Percentiles rank a stretch among this genome's conserved stretches.
Conservation (phyloP, 2,888 invertebrate species). For the Mesorhabditis belari region DNA sequence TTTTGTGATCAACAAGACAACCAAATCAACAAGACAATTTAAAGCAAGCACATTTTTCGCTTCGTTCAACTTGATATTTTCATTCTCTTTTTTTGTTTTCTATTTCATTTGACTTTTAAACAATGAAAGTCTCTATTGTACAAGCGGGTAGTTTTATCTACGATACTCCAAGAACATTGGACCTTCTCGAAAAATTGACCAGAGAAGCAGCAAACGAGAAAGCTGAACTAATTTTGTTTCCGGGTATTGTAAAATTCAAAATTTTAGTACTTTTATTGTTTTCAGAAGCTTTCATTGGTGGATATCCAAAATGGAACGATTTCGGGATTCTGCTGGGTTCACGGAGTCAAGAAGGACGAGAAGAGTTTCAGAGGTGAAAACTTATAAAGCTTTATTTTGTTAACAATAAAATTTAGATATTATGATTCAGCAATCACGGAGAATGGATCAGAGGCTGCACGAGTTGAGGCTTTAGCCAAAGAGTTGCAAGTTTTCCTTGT, state of each 20-base stretch:
- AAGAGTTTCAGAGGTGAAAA: slow-evolving; percentile 33
- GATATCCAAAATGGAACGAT: slow-evolving; percentile 43
- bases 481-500: slow-evolving; percentile 28
- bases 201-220: slow-evolving; percentile 23
- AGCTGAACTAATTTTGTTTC: slow-evolving; percentile 42
- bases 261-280: too few relatives aligned
- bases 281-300: slow-evolving; percentile 46
- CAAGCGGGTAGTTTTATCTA: slow-evolving; percentile 42
- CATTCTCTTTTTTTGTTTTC: too few relatives aligned
- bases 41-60: too few relatives aligned
- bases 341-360: slow-evolving; percentile 36
- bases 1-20: too few relatives aligned
- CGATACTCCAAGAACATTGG: slow-evolving; percentile 31
- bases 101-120: too few relatives aligned
- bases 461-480: slow-evolving; percentile 14
- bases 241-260: too few relatives aligned
- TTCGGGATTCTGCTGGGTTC: slow-evolving; percentile 45
- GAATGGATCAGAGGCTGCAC: slow-evolving; percentile 25
- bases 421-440: slow-evolving; percentile 37
- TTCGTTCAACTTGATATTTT: too few relatives aligned
- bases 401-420: slow-evolving; percentile 17
- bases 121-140: slow-evolving; percentile 30
- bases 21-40: too few relatives aligned
- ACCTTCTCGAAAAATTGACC: slow-evolving; percentile 17
- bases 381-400: neutral